Evolutionary conservation across 23 tunicate genomes (phyloP), one percentile per base, ranked within the genome.

Genomic region (Ciona savignyi): DNA sequence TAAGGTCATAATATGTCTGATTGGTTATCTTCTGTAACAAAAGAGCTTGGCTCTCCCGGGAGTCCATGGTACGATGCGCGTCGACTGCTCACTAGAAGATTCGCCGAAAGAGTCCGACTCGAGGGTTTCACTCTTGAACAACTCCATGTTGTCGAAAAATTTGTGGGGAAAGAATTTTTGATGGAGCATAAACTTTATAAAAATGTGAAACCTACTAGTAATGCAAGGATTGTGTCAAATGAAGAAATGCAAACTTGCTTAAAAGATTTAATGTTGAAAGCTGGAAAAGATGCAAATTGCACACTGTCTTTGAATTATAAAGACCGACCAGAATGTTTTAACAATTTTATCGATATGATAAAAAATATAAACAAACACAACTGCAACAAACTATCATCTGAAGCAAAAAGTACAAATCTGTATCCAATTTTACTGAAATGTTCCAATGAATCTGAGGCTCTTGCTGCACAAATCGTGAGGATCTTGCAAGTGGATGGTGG

Each of bases 11-110:
- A n/a, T n/a, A 42, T 42, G 56, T 42, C 56, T 42, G 56, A 42
- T 15, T 42, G 56, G 56, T 42, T 42, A 15, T 9, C 11, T 42
- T 42, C 56, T 42, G 56, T 42, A 6, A 15, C 15, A 6, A 42
- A 65, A 48, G 86, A 80, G 29, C 67, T 88, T 2, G 70, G 63
- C 28, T 31, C 81, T 24, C 96, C 96, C 1, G 96, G 96, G 11
- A 88, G 96, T 66, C 96, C 96, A 23, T 88, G 96, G 96, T 60
- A 81, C 62, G 72, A 56, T 23, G 87, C 77, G 29, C 26, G 32
- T 29, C 77, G 69, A 15, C 30, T 65, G n/a, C 25, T 88, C 22
- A 61, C 79, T 4, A 65, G 75, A 26, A 65, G 71, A 4, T 66
- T 88, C 3, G 87, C 83, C 9, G 77, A 88, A 9, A 63, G 86